Base-by-base conservation (phyloP, 2,888 invertebrate genomes). In the Galeopsomyia nigrocyanea region DNA sequence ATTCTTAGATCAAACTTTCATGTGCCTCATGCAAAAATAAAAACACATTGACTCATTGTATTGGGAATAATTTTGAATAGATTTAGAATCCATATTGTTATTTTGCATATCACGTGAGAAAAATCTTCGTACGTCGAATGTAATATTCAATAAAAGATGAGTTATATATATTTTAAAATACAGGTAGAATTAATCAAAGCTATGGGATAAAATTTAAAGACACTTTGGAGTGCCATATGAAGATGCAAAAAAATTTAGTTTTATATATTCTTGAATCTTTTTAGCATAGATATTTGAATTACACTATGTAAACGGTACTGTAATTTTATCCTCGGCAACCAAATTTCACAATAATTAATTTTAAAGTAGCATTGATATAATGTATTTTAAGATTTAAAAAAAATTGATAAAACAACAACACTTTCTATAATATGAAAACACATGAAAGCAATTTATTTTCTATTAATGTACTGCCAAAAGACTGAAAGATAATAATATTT, bases 51-150 rank as follows among this genome's bases (percentile, higher is more conserved):
- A 55, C 49, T 56, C 17, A 62, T 49, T 49, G 31, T 31, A 62
- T 58, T 68, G 21, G 39, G 47, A 55, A 47, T 26, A 26, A 56
- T 56, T 22, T 56, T 47, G 46, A 47, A n/a, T 56, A 56, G 47
- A 5, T 14, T 65, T 65, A 10, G 26, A 47, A 55, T 16, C 6
- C 14, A 61, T 22, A 7, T 49, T 64, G 10, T 47, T 31, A 47
- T 39, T 49, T 46, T 55, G 7, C 0, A 56, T 51, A 17, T 21
- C 31, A 13, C 1, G 2, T 39, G 39, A 64, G 49, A 50, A 16
- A n/a, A n/a, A 62, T n/a, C 64, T 70, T 70, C 69, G 69, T 70
- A 70, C 63, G 69, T 70, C 69, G 69, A 70, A 64, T 64, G 2
- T 39, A 9, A 39, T 39, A 10, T 13, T 39, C 39, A 7, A 39